A percentile compares a stretch with the other conserved stretches of the same genome.
phyloP scores from a whole-genome alignment of 2,113 vertebrate genomes.

The Ardeotis arabs region DNA sequence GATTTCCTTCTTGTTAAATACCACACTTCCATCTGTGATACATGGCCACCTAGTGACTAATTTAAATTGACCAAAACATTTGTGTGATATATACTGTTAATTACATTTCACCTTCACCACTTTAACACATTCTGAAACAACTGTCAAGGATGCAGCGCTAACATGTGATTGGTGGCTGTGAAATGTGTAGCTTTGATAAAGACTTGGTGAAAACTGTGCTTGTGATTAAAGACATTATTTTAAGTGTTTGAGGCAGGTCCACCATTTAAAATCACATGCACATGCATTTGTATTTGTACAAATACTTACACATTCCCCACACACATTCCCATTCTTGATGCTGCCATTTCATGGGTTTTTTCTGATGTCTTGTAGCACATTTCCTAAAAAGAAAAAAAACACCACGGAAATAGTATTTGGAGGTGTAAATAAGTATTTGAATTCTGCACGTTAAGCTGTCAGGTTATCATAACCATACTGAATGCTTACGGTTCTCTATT shows the following conservation, averaged over 20 bases:
- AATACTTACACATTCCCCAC: background rate
- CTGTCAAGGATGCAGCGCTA: background rate
- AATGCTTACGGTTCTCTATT: background rate
- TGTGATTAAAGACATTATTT: background rate
- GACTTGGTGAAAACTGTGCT: background rate
- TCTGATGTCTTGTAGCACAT: background rate
- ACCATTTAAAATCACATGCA: background rate
- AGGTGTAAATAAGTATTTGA: background rate
- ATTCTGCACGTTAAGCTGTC: background rate
- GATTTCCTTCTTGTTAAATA: constrained; percentile 43
- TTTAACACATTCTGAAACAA: constrained; percentile 21
- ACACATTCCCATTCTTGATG: background rate
- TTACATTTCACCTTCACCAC: constrained; percentile 38
- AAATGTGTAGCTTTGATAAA: background rate
- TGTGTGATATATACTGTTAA: constrained; percentile 41
- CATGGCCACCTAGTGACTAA: constrained; percentile 51
- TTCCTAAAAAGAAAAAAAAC: background rate
- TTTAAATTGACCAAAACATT: constrained; percentile 56
- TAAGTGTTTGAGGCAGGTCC: background rate
- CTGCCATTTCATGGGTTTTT: background rate
- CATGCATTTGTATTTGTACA: background rate
- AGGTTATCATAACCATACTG: background rate
- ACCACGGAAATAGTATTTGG: background rate
- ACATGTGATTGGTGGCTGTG: background rate
- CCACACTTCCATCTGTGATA: constrained; percentile 34